phyloP scores from a whole-genome alignment of 2,113 vertebrate species.

The Copsychus sechellarum region DNA sequence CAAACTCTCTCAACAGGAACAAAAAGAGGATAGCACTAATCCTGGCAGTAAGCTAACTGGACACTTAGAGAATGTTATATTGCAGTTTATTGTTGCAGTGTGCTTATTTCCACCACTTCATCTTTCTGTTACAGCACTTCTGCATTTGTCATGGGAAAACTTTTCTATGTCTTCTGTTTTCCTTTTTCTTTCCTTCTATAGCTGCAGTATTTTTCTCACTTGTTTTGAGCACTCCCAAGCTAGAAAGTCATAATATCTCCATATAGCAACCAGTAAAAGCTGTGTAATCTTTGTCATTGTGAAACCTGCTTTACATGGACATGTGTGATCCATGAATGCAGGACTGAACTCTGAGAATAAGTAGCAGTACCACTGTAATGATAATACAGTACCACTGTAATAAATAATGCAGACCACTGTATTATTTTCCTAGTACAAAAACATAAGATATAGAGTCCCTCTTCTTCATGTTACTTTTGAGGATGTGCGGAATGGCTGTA shows the following conservation, averaged over 20 bases:
- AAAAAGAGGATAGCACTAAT: conserved; percentile 5
- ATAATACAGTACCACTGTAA: too few relatives aligned
- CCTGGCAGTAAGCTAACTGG: conserved; percentile 23
- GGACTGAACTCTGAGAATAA: background rate
- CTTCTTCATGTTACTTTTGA: background rate
- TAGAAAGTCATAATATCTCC: background rate
- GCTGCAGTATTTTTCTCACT: background rate
- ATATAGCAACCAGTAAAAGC: background rate
- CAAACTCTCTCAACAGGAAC: conserved; percentile 5
- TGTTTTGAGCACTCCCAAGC: background rate
- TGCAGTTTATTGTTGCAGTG: background rate
- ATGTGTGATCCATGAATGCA: background rate
- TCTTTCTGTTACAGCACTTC: background rate
- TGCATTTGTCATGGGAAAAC: background rate
- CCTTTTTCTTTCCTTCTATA: background rate
- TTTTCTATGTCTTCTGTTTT: background rate
- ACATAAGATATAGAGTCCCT: background rate
- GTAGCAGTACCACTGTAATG: background rate
- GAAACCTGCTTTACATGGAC: background rate
- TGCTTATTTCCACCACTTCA: background rate
- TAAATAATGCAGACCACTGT: background rate
- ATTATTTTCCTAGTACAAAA: background rate
- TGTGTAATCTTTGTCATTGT: background rate
- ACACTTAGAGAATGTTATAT: background rate
- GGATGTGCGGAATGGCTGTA: background rate